Evolutionary conservation across 2,888 invertebrate genomes (phyloP).

Genomic region (Hyalella azteca): DNA sequence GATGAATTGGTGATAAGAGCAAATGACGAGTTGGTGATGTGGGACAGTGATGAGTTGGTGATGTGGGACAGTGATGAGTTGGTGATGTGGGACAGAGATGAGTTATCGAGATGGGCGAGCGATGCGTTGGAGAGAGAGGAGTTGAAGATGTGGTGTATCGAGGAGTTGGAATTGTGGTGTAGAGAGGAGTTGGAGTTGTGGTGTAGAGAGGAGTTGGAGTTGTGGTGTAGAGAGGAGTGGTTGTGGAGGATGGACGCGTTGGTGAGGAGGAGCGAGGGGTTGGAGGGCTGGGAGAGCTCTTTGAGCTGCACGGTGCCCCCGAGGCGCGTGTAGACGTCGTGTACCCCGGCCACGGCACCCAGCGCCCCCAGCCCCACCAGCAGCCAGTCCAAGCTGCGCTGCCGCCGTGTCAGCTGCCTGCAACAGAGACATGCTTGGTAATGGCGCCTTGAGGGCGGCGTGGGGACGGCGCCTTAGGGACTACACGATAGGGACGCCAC

Average conservation of each 20-base stretch:
- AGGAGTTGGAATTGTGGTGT: too few species aligned
- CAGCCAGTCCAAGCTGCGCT: conserved; percentile 58
- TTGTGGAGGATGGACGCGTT: not conserved
- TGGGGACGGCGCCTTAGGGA: not conserved
- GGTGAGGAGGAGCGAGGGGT: not conserved
- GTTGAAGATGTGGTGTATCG: too few species aligned
- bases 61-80: too few species aligned
- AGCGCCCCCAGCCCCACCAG: conserved; percentile 59
- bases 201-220: too few species aligned
- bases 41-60: too few species aligned
- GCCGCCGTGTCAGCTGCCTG: conserved; percentile 52
- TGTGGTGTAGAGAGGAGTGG: not conserved
- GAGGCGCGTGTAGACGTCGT: conserved; percentile 59
- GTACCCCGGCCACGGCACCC: conserved; percentile 59
- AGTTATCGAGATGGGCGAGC: too few species aligned
- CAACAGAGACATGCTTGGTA: not conserved
- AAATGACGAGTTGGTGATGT: too few species aligned
- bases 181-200: too few species aligned
- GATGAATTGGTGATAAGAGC: too few species aligned
- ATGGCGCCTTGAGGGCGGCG: not conserved
- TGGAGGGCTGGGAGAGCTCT: conserved; percentile 49
- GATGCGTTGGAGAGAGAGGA: too few species aligned
- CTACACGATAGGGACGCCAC: not conserved
- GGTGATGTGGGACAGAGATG: too few species aligned
- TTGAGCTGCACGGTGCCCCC: conserved; percentile 38